Evolutionary conservation across 2,113 vertebrate species (phyloP).

Genomic region (Oreochromis tanganicae): DNA sequence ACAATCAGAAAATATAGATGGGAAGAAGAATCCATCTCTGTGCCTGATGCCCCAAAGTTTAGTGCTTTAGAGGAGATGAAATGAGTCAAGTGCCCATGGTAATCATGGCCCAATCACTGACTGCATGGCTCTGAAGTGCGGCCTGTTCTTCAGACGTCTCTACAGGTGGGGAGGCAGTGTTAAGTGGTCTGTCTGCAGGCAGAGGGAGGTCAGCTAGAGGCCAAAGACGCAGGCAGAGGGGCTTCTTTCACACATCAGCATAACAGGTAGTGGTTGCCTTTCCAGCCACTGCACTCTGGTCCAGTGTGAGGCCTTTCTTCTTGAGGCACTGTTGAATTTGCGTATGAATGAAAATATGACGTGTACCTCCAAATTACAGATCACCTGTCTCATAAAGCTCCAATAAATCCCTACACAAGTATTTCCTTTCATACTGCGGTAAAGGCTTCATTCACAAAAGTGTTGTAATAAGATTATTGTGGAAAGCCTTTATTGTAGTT

Average conservation of each 20-base stretch:
- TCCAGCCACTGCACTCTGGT: not conserved
- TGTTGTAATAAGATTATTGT: not conserved
- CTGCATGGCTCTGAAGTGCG: conserved; percentile 56
- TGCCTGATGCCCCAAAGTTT: conserved; percentile 39
- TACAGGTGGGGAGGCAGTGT: conserved; percentile 61
- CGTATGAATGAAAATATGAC: not conserved
- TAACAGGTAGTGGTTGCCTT: not conserved
- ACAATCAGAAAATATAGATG: not conserved
- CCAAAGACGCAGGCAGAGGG: conserved; percentile 14
- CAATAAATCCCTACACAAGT: not conserved
- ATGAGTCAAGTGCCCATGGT: conserved; percentile 61
- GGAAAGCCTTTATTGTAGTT: not conserved
- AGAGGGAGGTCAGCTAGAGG: conserved; percentile 61
- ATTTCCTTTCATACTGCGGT: not conserved
- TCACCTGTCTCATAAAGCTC: not conserved
- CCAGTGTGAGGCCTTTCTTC: not conserved
- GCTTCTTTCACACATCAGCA: conserved; percentile 1
- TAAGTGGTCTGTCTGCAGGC: conserved; percentile 56
- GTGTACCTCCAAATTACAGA: not conserved
- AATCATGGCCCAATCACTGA: conserved; percentile 68
- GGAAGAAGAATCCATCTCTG: not conserved
- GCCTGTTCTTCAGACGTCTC: conserved; percentile 46
- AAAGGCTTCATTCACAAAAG: not conserved
- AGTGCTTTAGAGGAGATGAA: conserved; percentile 49
- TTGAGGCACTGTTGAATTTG: not conserved